Percentiles rank a stretch among this genome's conserved stretches.
phyloP scores from a whole-genome alignment of 2,797 vertebrate genomes.

The Enteromius paludinosus region DNA sequence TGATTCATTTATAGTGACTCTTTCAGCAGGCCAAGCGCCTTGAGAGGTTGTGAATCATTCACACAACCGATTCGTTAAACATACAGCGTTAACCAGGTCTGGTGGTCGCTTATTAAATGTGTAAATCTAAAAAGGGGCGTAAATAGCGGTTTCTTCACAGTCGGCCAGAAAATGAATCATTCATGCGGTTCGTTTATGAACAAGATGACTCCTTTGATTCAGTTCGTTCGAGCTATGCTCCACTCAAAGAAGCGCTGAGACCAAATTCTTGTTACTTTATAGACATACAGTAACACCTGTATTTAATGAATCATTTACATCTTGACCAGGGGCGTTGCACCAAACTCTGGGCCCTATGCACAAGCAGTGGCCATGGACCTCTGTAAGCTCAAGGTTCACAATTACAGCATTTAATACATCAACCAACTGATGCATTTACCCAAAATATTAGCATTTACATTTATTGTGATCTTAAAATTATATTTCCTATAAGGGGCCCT shows the following conservation, averaged over 20 bases:
- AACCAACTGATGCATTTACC: too few relatives aligned
- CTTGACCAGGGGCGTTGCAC: too few relatives aligned
- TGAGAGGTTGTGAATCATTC: constrained; percentile 9
- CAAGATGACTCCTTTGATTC: not conserved
- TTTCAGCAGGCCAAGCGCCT: not conserved
- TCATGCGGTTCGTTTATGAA: not conserved
- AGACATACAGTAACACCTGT: not conserved
- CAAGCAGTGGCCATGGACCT: too few relatives aligned
- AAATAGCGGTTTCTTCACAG: not conserved
- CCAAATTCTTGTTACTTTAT: not conserved
- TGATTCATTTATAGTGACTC: not conserved
- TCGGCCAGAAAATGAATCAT: not conserved
- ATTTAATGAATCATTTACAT: not conserved
- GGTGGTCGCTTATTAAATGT: not conserved
- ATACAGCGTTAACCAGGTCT: not conserved
- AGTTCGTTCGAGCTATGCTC: not conserved
- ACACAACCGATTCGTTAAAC: not conserved
- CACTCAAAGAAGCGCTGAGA: too few relatives aligned
- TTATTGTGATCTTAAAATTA: too few relatives aligned
- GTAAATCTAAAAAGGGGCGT: not conserved
- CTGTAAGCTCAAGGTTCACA: too few relatives aligned
- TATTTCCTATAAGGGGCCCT: too few relatives aligned
- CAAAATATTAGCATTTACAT: too few relatives aligned
- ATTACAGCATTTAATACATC: too few relatives aligned
- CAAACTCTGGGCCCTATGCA: too few relatives aligned